phyloP scores from a whole-genome alignment of 2,888 invertebrate species.

The Andrena flavipes region DNA sequence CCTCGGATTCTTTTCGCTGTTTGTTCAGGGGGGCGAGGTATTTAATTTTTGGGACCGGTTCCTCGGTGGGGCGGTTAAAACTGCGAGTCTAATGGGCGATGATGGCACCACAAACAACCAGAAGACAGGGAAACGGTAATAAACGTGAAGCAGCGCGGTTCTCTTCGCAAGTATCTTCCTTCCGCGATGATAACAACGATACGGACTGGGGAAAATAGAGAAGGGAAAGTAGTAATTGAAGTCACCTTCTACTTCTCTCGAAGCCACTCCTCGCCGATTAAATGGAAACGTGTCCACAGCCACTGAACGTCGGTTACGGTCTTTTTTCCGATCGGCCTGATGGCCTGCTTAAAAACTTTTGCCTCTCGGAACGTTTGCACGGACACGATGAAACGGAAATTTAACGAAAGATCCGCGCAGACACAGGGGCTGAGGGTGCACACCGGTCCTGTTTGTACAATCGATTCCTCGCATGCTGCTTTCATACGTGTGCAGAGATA shows the following conservation, averaged over 20 bases:
- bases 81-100: too few relatives aligned
- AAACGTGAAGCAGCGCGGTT: not conserved
- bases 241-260: not conserved
- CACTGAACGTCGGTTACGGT: not conserved
- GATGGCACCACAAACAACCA: not conserved
- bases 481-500: conserved; percentile 63
- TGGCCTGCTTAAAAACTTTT: conserved; percentile 65
- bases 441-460: conserved; percentile 76
- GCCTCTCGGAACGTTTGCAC: conserved; percentile 60
- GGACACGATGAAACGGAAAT: conserved; percentile 71
- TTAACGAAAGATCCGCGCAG: conserved; percentile 68
- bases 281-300: conserved; percentile 29
- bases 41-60: too few relatives aligned
- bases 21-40: too few relatives aligned
- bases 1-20: too few relatives aligned
- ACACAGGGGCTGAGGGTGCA: conserved; percentile 51
- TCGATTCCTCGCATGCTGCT: conserved; percentile 75
- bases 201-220: not conserved
- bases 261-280: conserved; percentile 20
- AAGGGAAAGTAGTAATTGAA: not conserved
- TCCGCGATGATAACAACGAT: not conserved
- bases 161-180: not conserved
- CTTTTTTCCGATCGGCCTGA: conserved; percentile 55
- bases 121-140: not conserved
- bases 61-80: too few relatives aligned